phyloP scores from a whole-genome alignment of 2,113 vertebrate genomes.

The Xiphophorus maculatus region DNA sequence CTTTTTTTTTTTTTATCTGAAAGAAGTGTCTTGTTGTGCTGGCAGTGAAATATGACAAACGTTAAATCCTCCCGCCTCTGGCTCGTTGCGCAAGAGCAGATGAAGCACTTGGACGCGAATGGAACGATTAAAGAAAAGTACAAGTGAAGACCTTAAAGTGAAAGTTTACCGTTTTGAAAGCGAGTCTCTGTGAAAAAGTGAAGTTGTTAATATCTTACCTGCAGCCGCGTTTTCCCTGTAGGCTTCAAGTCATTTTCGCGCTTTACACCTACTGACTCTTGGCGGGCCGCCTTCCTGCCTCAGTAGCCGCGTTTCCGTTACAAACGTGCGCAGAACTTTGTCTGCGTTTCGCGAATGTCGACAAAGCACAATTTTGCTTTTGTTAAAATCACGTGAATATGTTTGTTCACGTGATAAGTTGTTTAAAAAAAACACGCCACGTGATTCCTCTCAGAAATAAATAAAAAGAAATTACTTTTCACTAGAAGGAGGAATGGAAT shows the following conservation, averaged over 20 bases:
- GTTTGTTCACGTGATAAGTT: no score
- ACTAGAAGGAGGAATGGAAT: not conserved
- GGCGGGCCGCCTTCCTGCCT: not conserved
- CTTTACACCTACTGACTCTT: no score
- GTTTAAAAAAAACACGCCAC: no score
- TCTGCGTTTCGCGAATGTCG: no score
- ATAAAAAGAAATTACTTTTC: not conserved
- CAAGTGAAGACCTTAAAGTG: no score
- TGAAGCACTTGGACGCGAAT: slow-evolving; percentile 28
- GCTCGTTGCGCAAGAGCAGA: slow-evolving; percentile 63
- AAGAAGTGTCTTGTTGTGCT: slow-evolving; percentile 70
- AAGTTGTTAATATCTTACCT: not conserved
- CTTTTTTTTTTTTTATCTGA: slow-evolving; percentile 58
- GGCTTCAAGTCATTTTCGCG: no score
- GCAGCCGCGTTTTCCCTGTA: no score
- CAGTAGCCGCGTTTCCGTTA: not conserved
- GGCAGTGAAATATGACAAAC: slow-evolving; percentile 71
- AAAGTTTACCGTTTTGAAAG: not conserved
- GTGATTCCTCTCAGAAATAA: not conserved
- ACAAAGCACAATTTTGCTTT: no score
- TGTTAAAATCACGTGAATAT: no score
- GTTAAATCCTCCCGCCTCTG: slow-evolving; percentile 65
- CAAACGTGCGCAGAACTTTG: no score
- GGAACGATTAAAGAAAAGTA: no score
- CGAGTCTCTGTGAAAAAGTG: not conserved